Base-by-base conservation (phyloP, 2,113 vertebrate species). In the Phycodurus eques region DNA sequence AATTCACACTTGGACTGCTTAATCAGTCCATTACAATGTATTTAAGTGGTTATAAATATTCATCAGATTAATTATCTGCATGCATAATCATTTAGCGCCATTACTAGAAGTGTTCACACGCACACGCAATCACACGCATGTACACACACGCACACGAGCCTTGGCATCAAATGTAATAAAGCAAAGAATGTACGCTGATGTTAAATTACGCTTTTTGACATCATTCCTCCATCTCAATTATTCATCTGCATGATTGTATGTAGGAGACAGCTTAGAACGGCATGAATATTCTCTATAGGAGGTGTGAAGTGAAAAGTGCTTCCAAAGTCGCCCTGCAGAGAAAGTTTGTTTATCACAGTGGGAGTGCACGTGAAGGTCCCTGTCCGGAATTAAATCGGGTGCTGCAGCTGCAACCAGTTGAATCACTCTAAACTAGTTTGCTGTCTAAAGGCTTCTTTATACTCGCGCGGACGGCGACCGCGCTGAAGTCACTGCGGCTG, bases 11-110 rank as follows among this genome's bases (percentile, higher is more conserved):
- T 66, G 85, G 88, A 89, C 89, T 91, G 88, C 88, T 90, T 91
- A 92, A 92, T 92, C 90, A 92, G 90, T 91, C 90, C 86, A 92
- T 91, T 92, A 92, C 90, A 92, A 88, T 92, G 87, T 90, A 89
- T 92, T 92, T 92, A 92, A 92, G 90, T 90, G 87, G 86, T 91
- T 92, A 92, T 92, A 90, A 92, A 92, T 91, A 92, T 92, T 92
- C 91, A 92, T 91, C 85, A 85, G 87, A 90, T 90, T 90, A 91
- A 91, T 92, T 92, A 91, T 88, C 88, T 84, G 88, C 88, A 91
- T 89, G 88, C 89, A 92, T 88, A 92, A 89, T 91, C 87, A 92
- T 91, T 91, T 90, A 88, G 88, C 89, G 87, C 88, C 83, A 87
- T 87, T 90, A 75, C 76, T 89, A 57, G 83, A 75, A 66, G 64